phyloP scores from a whole-genome alignment of 2,797 vertebrate genomes.

The Mormyrus hasselquistii region DNA sequence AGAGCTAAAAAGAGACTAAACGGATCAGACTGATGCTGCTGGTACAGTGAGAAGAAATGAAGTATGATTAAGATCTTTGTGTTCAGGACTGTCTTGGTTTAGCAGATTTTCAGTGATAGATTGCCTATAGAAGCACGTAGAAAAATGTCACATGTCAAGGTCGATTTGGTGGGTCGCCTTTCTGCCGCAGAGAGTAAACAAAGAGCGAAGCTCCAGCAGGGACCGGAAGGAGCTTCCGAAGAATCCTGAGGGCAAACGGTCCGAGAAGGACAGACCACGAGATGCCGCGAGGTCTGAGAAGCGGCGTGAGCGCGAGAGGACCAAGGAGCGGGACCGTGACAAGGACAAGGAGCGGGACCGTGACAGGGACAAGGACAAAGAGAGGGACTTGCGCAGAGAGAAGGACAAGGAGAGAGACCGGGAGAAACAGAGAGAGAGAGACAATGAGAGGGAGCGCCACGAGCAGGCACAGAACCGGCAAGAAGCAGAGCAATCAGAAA shows the following conservation, averaged over 20 bases:
- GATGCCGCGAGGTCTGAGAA: constrained; percentile 54
- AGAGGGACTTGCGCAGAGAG: constrained; percentile 48
- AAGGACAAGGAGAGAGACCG: constrained; percentile 44
- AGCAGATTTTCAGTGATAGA: not conserved
- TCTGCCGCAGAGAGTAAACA: constrained; percentile 68
- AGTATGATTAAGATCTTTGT: not conserved
- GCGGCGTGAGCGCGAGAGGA: constrained; percentile 52
- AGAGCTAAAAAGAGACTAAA: not conserved
- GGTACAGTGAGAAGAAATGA: not conserved
- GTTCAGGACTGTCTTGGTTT: not conserved
- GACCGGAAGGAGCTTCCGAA: constrained; percentile 63
- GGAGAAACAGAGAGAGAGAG: constrained; percentile 39
- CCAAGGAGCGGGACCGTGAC: constrained; percentile 48
- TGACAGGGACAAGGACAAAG: constrained; percentile 59
- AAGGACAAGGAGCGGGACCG: constrained; percentile 58
- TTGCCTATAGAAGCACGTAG: not conserved
- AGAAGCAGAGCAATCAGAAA: constrained; percentile 52
- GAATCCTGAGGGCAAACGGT: constrained; percentile 53
- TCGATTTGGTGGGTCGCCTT: not conserved
- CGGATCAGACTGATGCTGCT: not conserved
- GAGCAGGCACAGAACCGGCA: constrained; percentile 41
- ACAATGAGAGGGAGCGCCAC: constrained; percentile 18
- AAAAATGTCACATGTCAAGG: not conserved
- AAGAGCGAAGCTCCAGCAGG: constrained; percentile 64
- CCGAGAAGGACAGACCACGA: constrained; percentile 58